Percentiles rank a stretch among this genome's conserved stretches.
These are phyloP conservation scores for Cettia cetti DNA, from an alignment of 2,113 vertebrate genomes.

Conservation along the genomic window DNA sequence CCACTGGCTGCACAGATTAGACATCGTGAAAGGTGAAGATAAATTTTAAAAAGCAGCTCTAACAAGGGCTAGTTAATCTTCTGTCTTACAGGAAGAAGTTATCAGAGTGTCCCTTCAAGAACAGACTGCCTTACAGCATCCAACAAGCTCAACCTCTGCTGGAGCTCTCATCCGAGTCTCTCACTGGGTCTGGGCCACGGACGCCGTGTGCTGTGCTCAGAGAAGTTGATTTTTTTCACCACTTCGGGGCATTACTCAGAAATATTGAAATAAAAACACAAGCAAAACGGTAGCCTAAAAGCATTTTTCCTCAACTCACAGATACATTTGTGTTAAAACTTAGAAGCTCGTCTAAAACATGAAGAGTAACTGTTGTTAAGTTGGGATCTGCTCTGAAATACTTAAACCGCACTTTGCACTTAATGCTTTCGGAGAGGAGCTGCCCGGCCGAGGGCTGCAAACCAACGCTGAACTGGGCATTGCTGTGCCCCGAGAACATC, in stretches of 20 bases:
- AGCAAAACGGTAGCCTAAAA: rapidly evolving
- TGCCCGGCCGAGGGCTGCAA: neutral
- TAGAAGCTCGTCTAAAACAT: neutral
- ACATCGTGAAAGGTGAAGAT: neutral
- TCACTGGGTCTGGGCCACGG: rapidly evolving
- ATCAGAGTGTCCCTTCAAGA: neutral
- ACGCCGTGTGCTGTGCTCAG: rapidly evolving
- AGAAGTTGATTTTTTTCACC: neutral
- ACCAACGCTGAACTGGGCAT: rapidly evolving
- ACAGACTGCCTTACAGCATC: neutral
- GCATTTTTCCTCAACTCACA: neutral
- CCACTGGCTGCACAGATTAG: neutral
- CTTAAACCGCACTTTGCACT: rapidly evolving
- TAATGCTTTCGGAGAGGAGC: rapidly evolving
- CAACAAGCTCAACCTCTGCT: neutral
- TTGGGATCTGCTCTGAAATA: neutral
- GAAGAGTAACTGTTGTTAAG: neutral
- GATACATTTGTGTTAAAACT: neutral
- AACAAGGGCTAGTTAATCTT: neutral
- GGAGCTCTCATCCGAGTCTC: rapidly evolving
- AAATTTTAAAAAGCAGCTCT: neutral
- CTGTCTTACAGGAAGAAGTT: neutral
- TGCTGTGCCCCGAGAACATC: neutral
- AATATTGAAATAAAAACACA: neutral
- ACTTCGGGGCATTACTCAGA: neutral